Evolutionary conservation across 2,113 vertebrate genomes (phyloP).

Genomic region (Cheilinus undulatus): DNA sequence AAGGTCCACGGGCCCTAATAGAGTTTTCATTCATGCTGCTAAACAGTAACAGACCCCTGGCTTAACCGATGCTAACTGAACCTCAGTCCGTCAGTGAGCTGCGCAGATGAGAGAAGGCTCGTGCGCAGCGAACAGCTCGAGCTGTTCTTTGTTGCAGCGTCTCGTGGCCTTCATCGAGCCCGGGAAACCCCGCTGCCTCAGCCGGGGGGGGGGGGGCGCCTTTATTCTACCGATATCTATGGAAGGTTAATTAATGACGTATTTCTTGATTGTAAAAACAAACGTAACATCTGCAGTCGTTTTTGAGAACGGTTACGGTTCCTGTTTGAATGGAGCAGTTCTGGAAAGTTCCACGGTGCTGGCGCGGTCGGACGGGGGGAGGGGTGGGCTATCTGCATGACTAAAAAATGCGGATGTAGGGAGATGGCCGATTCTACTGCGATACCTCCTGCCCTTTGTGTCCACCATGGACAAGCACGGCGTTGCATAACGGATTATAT

Average conservation of each 20-base stretch:
- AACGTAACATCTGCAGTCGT: too few relatives aligned
- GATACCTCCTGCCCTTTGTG: not conserved
- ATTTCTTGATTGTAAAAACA: too few relatives aligned
- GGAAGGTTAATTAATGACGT: too few relatives aligned
- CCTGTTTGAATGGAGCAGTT: not conserved
- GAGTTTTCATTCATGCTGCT: too few relatives aligned
- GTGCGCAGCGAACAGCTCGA: not conserved
- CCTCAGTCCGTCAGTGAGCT: too few relatives aligned
- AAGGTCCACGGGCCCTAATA: too few relatives aligned
- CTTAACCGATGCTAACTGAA: not conserved
- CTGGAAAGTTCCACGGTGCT: slow-evolving; percentile 69
- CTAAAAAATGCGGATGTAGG: slow-evolving; percentile 32
- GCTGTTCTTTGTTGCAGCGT: slow-evolving; percentile 43
- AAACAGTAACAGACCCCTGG: not conserved
- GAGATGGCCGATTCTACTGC: not conserved
- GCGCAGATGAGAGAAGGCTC: not conserved
- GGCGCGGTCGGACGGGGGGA: not conserved
- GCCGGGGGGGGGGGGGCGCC: too few relatives aligned
- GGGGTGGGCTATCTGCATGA: not conserved
- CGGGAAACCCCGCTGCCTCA: not conserved
- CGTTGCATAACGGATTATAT: not conserved
- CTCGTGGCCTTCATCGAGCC: slow-evolving; percentile 1
- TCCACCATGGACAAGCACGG: fast-evolving
- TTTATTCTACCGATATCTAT: too few relatives aligned
- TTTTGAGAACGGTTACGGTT: too few relatives aligned